Evolutionary conservation across 2,797 vertebrate genomes (phyloP), one percentile per base, ranked within the genome.

Genomic region (Ibycter americanus): DNA sequence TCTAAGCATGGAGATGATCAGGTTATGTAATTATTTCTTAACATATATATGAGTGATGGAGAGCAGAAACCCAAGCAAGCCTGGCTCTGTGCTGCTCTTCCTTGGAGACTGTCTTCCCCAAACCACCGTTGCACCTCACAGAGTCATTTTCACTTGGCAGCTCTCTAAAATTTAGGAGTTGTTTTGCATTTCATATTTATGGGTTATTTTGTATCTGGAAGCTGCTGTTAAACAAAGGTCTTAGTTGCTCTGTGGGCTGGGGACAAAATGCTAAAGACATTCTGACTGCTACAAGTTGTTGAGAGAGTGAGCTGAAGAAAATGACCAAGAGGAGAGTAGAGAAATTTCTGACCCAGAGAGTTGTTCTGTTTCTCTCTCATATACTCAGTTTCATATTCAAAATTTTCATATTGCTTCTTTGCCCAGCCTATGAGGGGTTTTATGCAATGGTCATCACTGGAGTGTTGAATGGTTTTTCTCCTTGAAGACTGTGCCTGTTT

Each of bases 171-270:
- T 36, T 49, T 56, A 58, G 70, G 29, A 82, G 34, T 46, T 78
- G 59, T 38, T 95, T 61, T 90, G 58, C 80, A 84, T 95, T 91
- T 93, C 80, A 86, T 34, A 91, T 91, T 78, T 59, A 72, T 78
- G 79, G 83, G 54, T 40, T 38, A 76, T 82, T 96, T 96, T 87
- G 15, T 88, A 86, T 58, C 49, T 85, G 66, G 54, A 91, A 88
- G 26, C 61, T 83, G 76, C 54, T 76, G 55, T 93, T 88, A 87
- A 88, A 86, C 44, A 83, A 65, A 93, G 46, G 20, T 52, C 79
- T 89, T 63, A 10, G 26, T 83, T 87, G 66, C 36, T 89, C 56
- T 72, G 52, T 94, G 81, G 31, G 34, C 54, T 88, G 65, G 51
- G 83, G 68, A 62, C 51, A 44, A 89, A 91, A 88, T n/a, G 19